Base-by-base conservation (phyloP, 2,113 vertebrate genomes). In the Aythya baeri region DNA sequence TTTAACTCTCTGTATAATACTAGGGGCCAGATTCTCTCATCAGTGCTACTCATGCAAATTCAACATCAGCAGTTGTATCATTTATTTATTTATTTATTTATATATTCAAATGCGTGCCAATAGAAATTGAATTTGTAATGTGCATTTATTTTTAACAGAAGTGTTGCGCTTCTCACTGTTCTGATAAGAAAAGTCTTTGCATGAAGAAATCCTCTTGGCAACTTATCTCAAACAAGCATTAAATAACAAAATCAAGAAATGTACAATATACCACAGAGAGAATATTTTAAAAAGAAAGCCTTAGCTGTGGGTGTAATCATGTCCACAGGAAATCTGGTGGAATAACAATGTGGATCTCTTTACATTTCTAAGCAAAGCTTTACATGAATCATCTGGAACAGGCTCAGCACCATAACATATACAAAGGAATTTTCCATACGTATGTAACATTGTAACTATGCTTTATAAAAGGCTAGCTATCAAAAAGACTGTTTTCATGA, bases 401-500 rank as follows among this genome's bases (percentile, higher is more conserved):
- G n/a, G 4, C 12, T 21, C 27, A 83, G 36, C 36, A 71, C 27
- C n/a, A 43, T 70, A 92, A 71, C 1, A 5, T 80, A 32, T 65
- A 74, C 29, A 83, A 71, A 12, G 22, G 15, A 77, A 43, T 61
- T 74, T 84, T 82, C 38, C 70, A 22, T 83, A 41, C 72, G 17
- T 57, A 49, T 14, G 6, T 81, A 96, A 41, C 34, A 82, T 14
- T 63, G 38, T 84, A 91, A 92, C 77, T 85, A 31, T 8, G 79
- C 63, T 32, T 7, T 61, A 27, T 43, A 52, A 80, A 88, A 92
- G 32, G 36, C 73, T 68, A 84, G 27, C 50, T 49, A 85, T 89
- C 59, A 66, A 59, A 93, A 83, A 91, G 32, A 76, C 10, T 61
- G 38, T 70, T 88, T 90, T 72, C 68, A 32, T 80, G 3, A 81